Conservation (phyloP, 2,888 invertebrate genomes). For the Amaurobius ferox region DNA sequence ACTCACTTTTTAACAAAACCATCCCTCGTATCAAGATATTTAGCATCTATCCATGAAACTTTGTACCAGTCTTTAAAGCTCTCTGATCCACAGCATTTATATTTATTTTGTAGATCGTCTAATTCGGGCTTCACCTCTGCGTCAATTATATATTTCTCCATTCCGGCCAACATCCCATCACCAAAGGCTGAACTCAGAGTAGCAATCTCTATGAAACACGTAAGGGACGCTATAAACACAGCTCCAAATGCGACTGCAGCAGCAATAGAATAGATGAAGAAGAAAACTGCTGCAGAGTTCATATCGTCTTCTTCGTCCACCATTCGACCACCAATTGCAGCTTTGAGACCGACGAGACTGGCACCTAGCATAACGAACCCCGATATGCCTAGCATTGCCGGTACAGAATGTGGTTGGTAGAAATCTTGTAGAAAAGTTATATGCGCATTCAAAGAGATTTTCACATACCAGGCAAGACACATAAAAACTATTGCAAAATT, state of each 20-base stretch:
- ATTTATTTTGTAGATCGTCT: slow-evolving; percentile 43
- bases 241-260: neutral
- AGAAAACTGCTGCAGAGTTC: slow-evolving; percentile 16
- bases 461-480: slow-evolving; percentile 43
- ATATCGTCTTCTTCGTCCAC: slow-evolving; percentile 4
- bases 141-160: slow-evolving; percentile 45
- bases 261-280: slow-evolving; percentile 19
- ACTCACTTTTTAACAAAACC: neutral
- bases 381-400: slow-evolving; percentile 10
- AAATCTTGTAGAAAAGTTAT: slow-evolving; percentile 41
- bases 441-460: slow-evolving; percentile 27
- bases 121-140: slow-evolving; percentile 24
- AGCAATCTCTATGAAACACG: slow-evolving; percentile 73
- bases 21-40: slow-evolving; percentile 35
- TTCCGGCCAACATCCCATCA: slow-evolving; percentile 28
- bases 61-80: slow-evolving; percentile 58
- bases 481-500: slow-evolving; percentile 37
- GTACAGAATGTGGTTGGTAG: slow-evolving; percentile 37
- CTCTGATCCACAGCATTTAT: slow-evolving; percentile 50
- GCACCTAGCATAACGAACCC: slow-evolving; percentile 21
- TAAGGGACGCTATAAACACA: slow-evolving; percentile 13
- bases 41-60: slow-evolving; percentile 44
- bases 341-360: slow-evolving; percentile 40
- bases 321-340: slow-evolving; percentile 29
- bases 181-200: slow-evolving; percentile 24